A percentile compares a stretch with the other conserved stretches of the same genome.
Conservation (phyloP, 2,888 invertebrate species). For the Argyra leucocephala region DNA sequence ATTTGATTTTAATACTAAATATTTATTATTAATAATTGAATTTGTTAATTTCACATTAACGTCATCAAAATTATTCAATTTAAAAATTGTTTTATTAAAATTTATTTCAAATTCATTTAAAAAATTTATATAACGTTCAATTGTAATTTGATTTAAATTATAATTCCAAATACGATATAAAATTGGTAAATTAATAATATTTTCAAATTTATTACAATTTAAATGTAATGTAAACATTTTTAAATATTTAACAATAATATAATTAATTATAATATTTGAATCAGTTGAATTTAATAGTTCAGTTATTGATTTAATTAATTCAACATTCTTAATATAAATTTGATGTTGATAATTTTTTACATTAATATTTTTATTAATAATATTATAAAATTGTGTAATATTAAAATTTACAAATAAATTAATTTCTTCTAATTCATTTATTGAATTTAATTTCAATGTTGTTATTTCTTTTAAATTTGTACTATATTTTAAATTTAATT, state of each 20-base stretch:
- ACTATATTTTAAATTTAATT: neutral
- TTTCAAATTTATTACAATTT: constrained; percentile 1
- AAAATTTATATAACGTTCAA: neutral
- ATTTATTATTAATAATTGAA: neutral
- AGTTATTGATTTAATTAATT: neutral
- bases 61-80: neutral
- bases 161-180: neutral
- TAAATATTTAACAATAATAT: neutral
- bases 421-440: neutral
- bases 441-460: neutral
- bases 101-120: neutral
- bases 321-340: neutral
- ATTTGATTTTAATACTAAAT: neutral
- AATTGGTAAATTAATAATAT: neutral
- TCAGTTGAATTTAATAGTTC: neutral
- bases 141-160: neutral
- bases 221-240: neutral
- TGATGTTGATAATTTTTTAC: neutral
- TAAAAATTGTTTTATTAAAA: neutral
- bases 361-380: constrained; percentile 3
- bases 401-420: neutral
- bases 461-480: neutral
- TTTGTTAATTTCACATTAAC: neutral
- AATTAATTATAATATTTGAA: neutral
- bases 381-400: neutral